phyloP scores from a whole-genome alignment of 2,797 vertebrate genomes.

The Chelmon rostratus region DNA sequence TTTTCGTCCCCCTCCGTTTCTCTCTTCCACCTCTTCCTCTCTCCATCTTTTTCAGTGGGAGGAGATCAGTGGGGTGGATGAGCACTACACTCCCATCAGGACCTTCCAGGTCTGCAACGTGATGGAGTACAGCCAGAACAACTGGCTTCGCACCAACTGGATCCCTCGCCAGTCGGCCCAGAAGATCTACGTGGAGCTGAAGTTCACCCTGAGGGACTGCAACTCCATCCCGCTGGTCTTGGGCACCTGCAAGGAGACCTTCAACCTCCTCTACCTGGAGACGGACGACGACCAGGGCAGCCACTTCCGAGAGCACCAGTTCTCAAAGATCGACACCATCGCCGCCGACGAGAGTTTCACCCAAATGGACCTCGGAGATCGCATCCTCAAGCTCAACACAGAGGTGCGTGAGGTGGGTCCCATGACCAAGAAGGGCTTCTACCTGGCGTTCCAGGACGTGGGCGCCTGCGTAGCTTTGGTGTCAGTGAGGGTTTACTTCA shows the following conservation, averaged over 20 bases:
- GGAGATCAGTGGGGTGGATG: slow-evolving; percentile 98
- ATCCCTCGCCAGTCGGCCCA: slow-evolving; percentile 95
- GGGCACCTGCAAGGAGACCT: slow-evolving; percentile 98
- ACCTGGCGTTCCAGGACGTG: slow-evolving; percentile 97
- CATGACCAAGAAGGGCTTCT: slow-evolving; percentile 94
- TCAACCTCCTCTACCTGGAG: slow-evolving; percentile 97
- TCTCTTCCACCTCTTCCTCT: slow-evolving; percentile 54
- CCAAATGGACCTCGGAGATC: slow-evolving; percentile 97
- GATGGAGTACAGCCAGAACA: slow-evolving; percentile 99
- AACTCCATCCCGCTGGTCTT: slow-evolving; percentile 97
- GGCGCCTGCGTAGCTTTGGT: slow-evolving; percentile 98
- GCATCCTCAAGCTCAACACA: slow-evolving; percentile 98
- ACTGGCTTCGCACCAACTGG: slow-evolving; percentile 99
- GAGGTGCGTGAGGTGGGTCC: slow-evolving; percentile 97
- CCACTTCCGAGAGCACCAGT: slow-evolving; percentile 96
- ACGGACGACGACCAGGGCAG: slow-evolving; percentile 93
- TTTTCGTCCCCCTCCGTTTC: slow-evolving; percentile 52
- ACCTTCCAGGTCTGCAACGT: slow-evolving; percentile 99
- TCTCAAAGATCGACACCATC: slow-evolving; percentile 97
- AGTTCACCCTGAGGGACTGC: slow-evolving; percentile 97
- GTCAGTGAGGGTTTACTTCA: slow-evolving; percentile 97
- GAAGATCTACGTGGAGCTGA: slow-evolving; percentile 98
- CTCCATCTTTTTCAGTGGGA: slow-evolving; percentile 90
- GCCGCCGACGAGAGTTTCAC: slow-evolving; percentile 98
- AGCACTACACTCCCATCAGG: slow-evolving; percentile 97